Base-by-base conservation (phyloP, 1,140 invertebrate genomes). In the Zaprionus camerounensis region DNA sequence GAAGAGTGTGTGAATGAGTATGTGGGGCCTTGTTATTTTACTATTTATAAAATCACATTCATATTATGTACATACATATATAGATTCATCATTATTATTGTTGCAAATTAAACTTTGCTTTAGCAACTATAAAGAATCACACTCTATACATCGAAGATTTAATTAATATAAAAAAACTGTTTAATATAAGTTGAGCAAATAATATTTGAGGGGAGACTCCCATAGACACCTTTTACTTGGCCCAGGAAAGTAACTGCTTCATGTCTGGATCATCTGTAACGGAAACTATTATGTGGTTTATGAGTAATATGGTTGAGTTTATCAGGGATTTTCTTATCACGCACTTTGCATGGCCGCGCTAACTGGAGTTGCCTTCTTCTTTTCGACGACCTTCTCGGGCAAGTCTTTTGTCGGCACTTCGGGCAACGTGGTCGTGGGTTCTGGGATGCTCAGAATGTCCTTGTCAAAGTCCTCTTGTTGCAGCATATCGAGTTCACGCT, bases 391-490 rank as follows among this genome's bases (percentile, higher is more conserved):
- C 73, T 94, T 94, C 72, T 94, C 94, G n/a, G 86, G 86, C 86
- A 95, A 91, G 82, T 95, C 94, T 49, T 94, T 93, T 17, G 93
- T 83, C 4, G 96, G 96, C 57, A 96, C 95, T 70, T 95, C 94
- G 5, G 96, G 96, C 79, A 97, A 92, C 81, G 95, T 94, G n/a
- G 94, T 93, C 26, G 94, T 93, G 59, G 95, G 95, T 70, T 94
- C 95, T 44, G 93, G 95, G 82, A 95, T 94, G 31, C 94, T 94
- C 71, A 97, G 94, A 88, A 97, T 94, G 92, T 97, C 96, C 91
- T 96, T 95, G 91, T 97, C 96, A 31, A 97, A 94, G 92, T 96
- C 95, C 94, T 97, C 96, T 94, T 97, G 96, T 94, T 97, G 96
- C 67, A 97, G 92, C 87, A 97, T 96, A 88, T 97, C 96, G 24